Evolutionary conservation across 1,140 invertebrate species (phyloP), one percentile per base, ranked within the genome.

Genomic region (Drosophila pachea): DNA sequence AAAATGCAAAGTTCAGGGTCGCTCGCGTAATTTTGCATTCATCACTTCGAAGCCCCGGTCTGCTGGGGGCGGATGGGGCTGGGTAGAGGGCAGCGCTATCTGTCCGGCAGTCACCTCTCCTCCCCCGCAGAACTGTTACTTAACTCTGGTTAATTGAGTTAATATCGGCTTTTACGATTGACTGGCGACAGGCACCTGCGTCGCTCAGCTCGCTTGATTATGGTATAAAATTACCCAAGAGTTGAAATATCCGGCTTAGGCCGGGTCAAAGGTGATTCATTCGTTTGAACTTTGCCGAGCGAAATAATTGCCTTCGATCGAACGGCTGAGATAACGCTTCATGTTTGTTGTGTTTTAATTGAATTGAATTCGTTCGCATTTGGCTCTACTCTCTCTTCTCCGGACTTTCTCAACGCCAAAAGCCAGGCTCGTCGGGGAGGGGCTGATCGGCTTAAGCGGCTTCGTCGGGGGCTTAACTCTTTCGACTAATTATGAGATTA

Each of bases 1-100:
- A 9, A 81, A 81, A 81, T 68, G 74, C 74, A 74, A 81, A 83
- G 78, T 83, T 81, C 78, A 81, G 14, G 78, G 76, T 47, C 78
- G 53, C 6, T 2, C 22, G 61, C 42, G 47, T 38, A 63, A 65
- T 72, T 67, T 64, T 79, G 59, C 62, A 76, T 60, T 76, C 69
- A 79, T 78, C 67, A 69, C 43, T 64, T 55, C 32, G 32, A 67
- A 38, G 50, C 12, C 33, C 8, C 14, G 31, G 14, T 16, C 32
- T 50, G 32, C 36, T 53, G 45, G 45, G 35, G 32, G 35, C n/a
- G 12, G 12, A n/a, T 43, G 6, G 3, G 45, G 43, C 33, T 33
- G 35, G 48, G 11, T 29, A 31, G 14, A 11, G n/a, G 31, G 31
- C 55, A 43, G n/a, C n/a, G 9, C 38, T 40, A 9, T 22, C 9